Evolutionary conservation across 2,113 vertebrate species (phyloP).

Genomic region (Hoplias malabaricus): DNA sequence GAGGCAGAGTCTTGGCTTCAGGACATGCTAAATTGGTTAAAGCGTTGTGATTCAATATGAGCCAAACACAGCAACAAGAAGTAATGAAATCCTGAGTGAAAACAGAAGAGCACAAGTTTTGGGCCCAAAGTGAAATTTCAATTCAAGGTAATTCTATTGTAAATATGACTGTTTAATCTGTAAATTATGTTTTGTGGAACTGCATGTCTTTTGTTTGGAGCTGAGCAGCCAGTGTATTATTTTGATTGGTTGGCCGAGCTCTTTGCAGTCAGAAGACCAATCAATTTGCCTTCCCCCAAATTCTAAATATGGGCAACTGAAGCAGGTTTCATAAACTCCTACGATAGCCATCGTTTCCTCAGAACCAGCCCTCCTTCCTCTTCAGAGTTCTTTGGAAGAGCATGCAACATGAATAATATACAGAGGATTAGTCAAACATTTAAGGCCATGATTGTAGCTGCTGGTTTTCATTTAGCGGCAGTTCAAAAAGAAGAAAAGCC

Average conservation of each 20-base stretch:
- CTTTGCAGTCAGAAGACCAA: background rate
- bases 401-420: conserved; percentile 19
- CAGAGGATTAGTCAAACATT: conserved; percentile 21
- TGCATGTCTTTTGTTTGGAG: background rate
- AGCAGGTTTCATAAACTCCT: conserved; percentile 8
- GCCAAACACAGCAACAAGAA: background rate
- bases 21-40: background rate
- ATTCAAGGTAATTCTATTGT: background rate
- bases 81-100: background rate
- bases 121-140: background rate
- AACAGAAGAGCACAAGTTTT: background rate
- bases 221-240: background rate
- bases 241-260: background rate
- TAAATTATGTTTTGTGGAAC: background rate
- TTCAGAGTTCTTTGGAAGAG: background rate
- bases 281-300: background rate
- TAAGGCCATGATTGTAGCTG: conserved; percentile 12
- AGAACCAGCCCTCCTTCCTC: background rate
- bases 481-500: conserved; percentile 42
- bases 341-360: background rate
- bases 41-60: background rate
- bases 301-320: background rate
- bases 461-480: conserved; percentile 38
- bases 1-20: background rate
- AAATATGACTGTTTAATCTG: background rate